These are phyloP conservation scores for Neostethus bicornis DNA, from an alignment of 2,797 vertebrate genomes.

Conservation along the genomic window DNA sequence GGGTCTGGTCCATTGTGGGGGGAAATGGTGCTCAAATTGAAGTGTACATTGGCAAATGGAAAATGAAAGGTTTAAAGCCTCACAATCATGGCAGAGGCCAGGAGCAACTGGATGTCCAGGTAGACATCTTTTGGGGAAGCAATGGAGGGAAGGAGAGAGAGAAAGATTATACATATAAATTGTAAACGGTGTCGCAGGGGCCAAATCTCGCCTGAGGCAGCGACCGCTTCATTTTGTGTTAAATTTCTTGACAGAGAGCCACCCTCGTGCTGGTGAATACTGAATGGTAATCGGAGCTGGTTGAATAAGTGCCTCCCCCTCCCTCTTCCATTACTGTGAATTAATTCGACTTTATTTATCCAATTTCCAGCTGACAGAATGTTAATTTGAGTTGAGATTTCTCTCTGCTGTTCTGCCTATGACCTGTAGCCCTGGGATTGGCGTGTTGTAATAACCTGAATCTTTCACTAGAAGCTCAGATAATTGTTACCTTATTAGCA, in stretches of 20 bases:
- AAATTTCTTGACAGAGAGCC: slow-evolving; percentile 88
- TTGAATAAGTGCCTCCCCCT: slow-evolving; percentile 82
- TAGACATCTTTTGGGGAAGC: slow-evolving; percentile 58
- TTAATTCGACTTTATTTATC: slow-evolving; percentile 99
- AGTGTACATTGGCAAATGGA: slow-evolving; percentile 51
- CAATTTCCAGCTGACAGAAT: slow-evolving; percentile 99
- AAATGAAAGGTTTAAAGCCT: slow-evolving; percentile 61
- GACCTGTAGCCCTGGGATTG: slow-evolving; percentile 96
- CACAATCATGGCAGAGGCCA: slow-evolving; percentile 52
- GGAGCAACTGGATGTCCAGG: slow-evolving; percentile 63
- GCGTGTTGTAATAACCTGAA: slow-evolving; percentile 99
- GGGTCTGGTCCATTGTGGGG: slow-evolving; percentile 48
- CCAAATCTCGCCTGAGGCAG: slow-evolving; percentile 87
- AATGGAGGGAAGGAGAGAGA: slow-evolving; percentile 13
- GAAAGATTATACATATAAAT: slow-evolving; percentile 90
- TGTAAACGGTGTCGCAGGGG: slow-evolving; percentile 90
- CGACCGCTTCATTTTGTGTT: slow-evolving; percentile 87
- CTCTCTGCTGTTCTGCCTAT: slow-evolving; percentile 84
- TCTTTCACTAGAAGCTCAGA: slow-evolving; percentile 99
- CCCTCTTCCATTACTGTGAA: slow-evolving; percentile 92
- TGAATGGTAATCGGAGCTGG: slow-evolving; percentile 91
- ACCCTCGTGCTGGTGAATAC: slow-evolving; percentile 93
- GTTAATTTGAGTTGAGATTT: slow-evolving; percentile 99
- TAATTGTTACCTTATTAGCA: slow-evolving; percentile 99
- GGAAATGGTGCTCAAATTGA: slow-evolving; percentile 51